These are phyloP conservation scores for Drosophila picticornis DNA, from an alignment of 2,888 invertebrate genomes.

Conservation along the genomic window DNA sequence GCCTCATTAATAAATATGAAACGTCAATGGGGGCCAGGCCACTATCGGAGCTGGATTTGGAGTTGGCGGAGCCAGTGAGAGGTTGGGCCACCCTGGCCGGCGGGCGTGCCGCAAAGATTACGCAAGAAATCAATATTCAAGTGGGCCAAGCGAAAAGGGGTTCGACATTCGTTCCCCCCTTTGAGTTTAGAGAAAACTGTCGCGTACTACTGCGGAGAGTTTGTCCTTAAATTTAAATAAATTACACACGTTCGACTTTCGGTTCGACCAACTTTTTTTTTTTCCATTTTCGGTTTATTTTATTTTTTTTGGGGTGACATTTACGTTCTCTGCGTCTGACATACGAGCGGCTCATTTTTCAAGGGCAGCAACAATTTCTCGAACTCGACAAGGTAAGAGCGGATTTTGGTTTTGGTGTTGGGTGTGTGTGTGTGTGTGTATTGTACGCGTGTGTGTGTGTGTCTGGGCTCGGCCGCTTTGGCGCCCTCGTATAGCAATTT, in stretches of 20 bases:
- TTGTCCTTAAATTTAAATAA: slow-evolving; percentile 73
- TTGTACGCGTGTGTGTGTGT: slow-evolving; percentile 16
- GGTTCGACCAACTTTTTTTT: slow-evolving; percentile 45
- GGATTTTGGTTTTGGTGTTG: slow-evolving; percentile 34
- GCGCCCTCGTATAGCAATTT: slow-evolving; percentile 73
- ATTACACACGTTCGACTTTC: slow-evolving; percentile 79
- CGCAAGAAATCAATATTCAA: slow-evolving; percentile 79
- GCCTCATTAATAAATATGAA: slow-evolving; percentile 82
- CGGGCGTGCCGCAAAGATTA: slow-evolving; percentile 70
- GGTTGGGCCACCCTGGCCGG: slow-evolving; percentile 11
- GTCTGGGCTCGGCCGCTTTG: slow-evolving; percentile 44
- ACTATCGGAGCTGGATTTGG: slow-evolving; percentile 57
- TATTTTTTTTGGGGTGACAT: slow-evolving; percentile 65
- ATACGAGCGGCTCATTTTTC: slow-evolving; percentile 78
- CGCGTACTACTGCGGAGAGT: slow-evolving; percentile 31
- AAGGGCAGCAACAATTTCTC: slow-evolving; percentile 69
- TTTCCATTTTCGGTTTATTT: slow-evolving; percentile 32
- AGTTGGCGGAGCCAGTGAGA: neutral
- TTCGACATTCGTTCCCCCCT: slow-evolving; percentile 30
- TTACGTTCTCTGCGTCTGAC: slow-evolving; percentile 56
- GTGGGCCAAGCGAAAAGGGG: slow-evolving; percentile 68
- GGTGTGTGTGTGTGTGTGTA: slow-evolving; percentile 10
- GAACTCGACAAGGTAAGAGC: slow-evolving; percentile 61
- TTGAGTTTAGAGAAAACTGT: slow-evolving; percentile 32
- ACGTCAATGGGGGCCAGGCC: slow-evolving; percentile 70